These are phyloP conservation scores for Selenia dentaria DNA, from an alignment of 2,888 invertebrate species.

Conservation along the genomic window DNA sequence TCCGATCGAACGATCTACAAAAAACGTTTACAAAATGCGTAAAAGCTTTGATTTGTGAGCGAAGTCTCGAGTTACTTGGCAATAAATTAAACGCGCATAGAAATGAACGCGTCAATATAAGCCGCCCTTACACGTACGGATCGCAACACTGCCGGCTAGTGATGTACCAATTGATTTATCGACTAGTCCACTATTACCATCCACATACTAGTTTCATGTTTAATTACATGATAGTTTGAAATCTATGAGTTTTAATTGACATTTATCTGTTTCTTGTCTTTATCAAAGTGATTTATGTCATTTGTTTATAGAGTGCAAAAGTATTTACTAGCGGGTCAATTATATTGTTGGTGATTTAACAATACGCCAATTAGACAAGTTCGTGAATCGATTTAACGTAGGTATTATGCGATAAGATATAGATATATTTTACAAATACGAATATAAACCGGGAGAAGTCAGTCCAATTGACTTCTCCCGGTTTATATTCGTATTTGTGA, in stretches of 20 bases:
- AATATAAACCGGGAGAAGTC: too few relatives aligned
- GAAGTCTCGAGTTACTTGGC: slow-evolving; percentile 67
- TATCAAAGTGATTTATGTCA: slow-evolving; percentile 12
- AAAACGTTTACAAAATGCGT: slow-evolving; percentile 60
- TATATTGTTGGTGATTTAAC: not conserved
- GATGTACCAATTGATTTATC: slow-evolving; percentile 68
- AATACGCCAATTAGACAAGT: slow-evolving; percentile 1
- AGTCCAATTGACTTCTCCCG: too few relatives aligned
- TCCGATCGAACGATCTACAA: slow-evolving; percentile 52
- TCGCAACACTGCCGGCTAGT: slow-evolving; percentile 48
- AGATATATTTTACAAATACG: too few relatives aligned
- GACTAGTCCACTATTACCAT: slow-evolving; percentile 44
- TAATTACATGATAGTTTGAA: slow-evolving; percentile 45
- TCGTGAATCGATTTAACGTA: too few relatives aligned
- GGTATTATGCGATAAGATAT: too few relatives aligned
- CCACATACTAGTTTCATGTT: slow-evolving; percentile 46
- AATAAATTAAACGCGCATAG: slow-evolving; percentile 73
- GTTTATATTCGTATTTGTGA: too few relatives aligned
- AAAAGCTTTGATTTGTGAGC: slow-evolving; percentile 68
- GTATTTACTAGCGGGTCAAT: slow-evolving; percentile 7
- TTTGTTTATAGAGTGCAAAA: slow-evolving; percentile 7
- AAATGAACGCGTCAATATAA: slow-evolving; percentile 70
- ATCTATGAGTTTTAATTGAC: slow-evolving; percentile 47
- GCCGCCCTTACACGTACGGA: slow-evolving; percentile 43
- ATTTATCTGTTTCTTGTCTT: slow-evolving; percentile 36